Conservation (phyloP, 2,797 vertebrate genomes). For the Esox lucius region DNA sequence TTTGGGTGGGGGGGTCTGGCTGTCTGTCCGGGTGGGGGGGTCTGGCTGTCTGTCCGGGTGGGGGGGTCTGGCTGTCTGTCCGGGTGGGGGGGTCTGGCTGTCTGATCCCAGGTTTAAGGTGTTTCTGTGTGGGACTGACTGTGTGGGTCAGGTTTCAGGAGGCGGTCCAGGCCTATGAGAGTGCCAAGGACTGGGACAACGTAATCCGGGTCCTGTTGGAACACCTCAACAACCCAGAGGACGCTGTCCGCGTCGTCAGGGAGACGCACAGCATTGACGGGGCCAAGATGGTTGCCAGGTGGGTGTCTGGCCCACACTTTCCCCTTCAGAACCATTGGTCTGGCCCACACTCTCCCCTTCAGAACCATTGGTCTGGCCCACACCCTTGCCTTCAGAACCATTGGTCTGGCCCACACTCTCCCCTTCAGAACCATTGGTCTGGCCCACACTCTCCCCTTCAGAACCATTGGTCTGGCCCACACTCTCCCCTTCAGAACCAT, state of each 20-base stretch:
- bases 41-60: not conserved
- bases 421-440: too few species aligned
- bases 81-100: not conserved
- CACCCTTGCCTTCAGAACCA: too few species aligned
- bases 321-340: too few species aligned
- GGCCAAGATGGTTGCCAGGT: slow-evolving; percentile 99
- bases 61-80: not conserved
- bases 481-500: too few species aligned
- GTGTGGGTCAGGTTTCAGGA: slow-evolving; percentile 84
- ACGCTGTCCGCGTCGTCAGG: slow-evolving; percentile 87
- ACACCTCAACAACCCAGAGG: slow-evolving; percentile 93
- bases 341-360: too few species aligned
- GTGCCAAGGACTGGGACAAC: slow-evolving; percentile 92
- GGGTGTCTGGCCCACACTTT: too few species aligned
- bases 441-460: too few species aligned
- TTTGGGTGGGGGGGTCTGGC: too few species aligned
- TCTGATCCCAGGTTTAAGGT: slow-evolving; percentile 13
- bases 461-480: too few species aligned
- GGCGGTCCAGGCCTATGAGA: slow-evolving; percentile 89
- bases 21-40: too few species aligned
- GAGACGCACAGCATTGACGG: slow-evolving; percentile 95
- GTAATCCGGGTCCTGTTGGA: slow-evolving; percentile 91
- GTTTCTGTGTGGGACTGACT: not conserved
- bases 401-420: too few species aligned
- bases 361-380: too few species aligned